Percentiles rank a stretch among this genome's conserved stretches.
Conservation (phyloP, 2,113 vertebrate species). For the Takifugu bimaculatus region DNA sequence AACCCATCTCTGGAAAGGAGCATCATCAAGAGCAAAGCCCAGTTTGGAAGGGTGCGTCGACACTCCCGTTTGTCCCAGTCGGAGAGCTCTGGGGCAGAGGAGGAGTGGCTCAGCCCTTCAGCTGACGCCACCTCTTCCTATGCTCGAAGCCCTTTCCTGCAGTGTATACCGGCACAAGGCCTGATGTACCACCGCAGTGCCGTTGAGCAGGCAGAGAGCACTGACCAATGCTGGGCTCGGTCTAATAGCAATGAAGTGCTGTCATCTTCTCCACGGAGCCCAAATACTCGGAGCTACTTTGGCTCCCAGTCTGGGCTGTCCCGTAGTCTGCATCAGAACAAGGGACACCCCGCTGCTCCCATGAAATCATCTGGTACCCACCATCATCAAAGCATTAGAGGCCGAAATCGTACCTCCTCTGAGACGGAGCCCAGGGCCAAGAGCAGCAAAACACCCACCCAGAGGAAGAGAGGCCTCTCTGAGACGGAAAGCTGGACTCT, state of each 20-base stretch:
- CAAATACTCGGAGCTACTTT: constrained; percentile 31
- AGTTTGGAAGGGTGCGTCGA: constrained; percentile 46
- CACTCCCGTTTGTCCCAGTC: constrained; percentile 52
- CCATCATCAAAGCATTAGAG: constrained; percentile 37
- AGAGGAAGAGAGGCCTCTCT: constrained; percentile 64
- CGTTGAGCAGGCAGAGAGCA: constrained; percentile 35
- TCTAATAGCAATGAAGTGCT: constrained; percentile 2
- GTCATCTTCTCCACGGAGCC: constrained; percentile 52
- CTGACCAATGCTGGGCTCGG: constrained; percentile 34
- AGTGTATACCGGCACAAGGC: constrained; percentile 47
- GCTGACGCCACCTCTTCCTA: constrained; percentile 22
- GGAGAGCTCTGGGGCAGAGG: constrained; percentile 55
- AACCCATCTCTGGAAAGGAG: constrained; percentile 35
- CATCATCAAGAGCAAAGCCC: constrained; percentile 51
- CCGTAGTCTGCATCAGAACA: constrained; percentile 23
- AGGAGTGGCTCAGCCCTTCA: constrained; percentile 36
- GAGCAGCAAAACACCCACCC: constrained; percentile 41
- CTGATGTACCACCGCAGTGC: constrained; percentile 49
- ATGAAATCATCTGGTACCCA: constrained; percentile 53
- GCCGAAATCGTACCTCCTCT: constrained; percentile 62
- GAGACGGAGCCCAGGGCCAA: constrained; percentile 58
- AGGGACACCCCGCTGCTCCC: constrained; percentile 15
- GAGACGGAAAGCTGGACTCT: constrained; percentile 60
- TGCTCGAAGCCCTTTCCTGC: constrained; percentile 37
- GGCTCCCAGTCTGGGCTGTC: constrained; percentile 53